Conservation (phyloP, 2,797 vertebrate genomes). For the Dicrostonyx torquatus region DNA sequence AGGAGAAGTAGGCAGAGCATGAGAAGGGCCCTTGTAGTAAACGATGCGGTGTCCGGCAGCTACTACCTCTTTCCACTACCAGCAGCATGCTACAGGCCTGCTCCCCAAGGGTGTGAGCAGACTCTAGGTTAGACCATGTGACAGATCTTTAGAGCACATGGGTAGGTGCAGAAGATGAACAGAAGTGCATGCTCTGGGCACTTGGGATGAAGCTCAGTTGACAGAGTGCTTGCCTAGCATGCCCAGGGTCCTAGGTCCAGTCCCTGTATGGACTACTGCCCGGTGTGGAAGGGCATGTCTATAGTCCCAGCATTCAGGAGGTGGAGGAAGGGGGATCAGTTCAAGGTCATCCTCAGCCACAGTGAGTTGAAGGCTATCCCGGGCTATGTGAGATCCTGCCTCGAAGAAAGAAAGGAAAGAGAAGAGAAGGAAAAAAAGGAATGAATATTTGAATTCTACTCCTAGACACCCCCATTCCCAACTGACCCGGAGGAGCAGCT, state of each 20-base stretch:
- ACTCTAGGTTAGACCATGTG: background rate
- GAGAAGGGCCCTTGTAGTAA: background rate
- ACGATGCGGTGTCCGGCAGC: background rate
- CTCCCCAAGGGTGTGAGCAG: background rate
- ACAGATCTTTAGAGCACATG: background rate
- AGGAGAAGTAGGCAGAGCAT: background rate
- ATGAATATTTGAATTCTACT: background rate
- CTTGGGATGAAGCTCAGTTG: background rate
- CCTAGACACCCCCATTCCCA: background rate
- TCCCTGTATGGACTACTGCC: background rate
- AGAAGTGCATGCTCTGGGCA: background rate
- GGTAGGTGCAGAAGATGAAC: background rate
- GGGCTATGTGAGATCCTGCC: background rate
- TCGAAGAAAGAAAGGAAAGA: background rate
- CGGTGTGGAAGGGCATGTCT: background rate
- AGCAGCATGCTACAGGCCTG: background rate
- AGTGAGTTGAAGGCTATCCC: background rate
- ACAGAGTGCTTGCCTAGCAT: background rate
- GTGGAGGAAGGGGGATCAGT: background rate
- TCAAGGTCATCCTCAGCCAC: background rate
- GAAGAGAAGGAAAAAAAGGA: background rate
- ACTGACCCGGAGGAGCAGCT: background rate
- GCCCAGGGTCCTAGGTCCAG: background rate
- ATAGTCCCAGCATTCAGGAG: background rate
- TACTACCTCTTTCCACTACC: background rate